phyloP scores from a whole-genome alignment of 2,888 invertebrate species.

The Temnothorax unifasciatus region DNA sequence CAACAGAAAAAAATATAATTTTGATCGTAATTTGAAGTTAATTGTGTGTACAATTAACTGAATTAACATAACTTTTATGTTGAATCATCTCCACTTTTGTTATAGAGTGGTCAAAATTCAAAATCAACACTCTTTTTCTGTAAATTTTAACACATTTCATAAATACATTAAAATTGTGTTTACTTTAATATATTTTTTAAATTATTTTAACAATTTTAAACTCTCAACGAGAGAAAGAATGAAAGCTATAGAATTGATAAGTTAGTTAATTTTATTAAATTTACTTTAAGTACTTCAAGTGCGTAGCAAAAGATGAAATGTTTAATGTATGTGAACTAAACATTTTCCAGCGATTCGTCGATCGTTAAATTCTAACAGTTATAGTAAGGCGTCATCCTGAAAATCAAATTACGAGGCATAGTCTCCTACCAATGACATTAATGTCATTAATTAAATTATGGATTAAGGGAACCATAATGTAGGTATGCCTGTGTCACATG shows the following conservation, averaged over 20 bases:
- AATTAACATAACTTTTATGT: too few relatives aligned
- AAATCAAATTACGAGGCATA: constrained; percentile 61
- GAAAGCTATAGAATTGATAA: not conserved
- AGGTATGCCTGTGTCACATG: constrained; percentile 56
- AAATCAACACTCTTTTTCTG: too few relatives aligned
- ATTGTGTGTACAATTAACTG: too few relatives aligned
- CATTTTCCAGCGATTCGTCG: not conserved
- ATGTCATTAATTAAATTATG: constrained; percentile 73
- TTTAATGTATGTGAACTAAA: not conserved
- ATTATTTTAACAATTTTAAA: too few relatives aligned
- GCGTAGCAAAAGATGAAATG: not conserved
- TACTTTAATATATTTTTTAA: too few relatives aligned
- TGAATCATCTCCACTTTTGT: too few relatives aligned
- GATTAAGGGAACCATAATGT: constrained; percentile 66
- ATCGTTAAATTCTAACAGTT: not conserved
- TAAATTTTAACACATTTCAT: too few relatives aligned
- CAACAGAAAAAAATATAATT: too few relatives aligned
- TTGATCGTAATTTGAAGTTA: too few relatives aligned
- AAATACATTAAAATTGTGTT: too few relatives aligned
- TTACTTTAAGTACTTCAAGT: not conserved
- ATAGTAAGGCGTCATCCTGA: constrained; percentile 57
- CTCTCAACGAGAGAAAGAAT: not conserved
- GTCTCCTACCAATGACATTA: constrained; percentile 65
- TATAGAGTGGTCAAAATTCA: too few relatives aligned
- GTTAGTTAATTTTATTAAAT: not conserved